phyloP scores from a whole-genome alignment of 2,113 vertebrate species.

The Atlantisia rogersi region DNA sequence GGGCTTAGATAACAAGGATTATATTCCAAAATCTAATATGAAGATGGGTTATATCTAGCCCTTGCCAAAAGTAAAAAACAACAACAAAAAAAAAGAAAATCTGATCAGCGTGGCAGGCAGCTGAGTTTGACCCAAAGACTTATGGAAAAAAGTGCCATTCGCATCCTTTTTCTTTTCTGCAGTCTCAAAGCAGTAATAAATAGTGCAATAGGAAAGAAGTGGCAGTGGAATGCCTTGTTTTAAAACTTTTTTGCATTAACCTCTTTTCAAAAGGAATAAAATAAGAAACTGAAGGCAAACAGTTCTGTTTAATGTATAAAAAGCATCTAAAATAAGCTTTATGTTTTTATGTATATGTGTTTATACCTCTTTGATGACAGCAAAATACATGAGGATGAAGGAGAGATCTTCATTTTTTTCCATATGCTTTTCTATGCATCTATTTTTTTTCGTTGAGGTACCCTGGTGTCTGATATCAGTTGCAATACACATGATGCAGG shows the following conservation, averaged over 20 bases:
- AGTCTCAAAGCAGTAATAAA: slow-evolving; percentile 5
- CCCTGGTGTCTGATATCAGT: slow-evolving; percentile 8
- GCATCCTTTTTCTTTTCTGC: background rate
- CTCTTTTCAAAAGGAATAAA: slow-evolving; percentile 34
- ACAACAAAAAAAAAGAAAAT: background rate
- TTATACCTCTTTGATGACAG: background rate
- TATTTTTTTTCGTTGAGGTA: background rate
- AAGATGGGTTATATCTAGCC: background rate
- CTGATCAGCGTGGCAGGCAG: background rate
- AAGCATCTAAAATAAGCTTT: background rate
- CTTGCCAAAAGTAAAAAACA: slow-evolving; percentile 24
- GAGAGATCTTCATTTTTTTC: background rate
- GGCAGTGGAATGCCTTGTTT: slow-evolving; percentile 11
- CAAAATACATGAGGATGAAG: background rate
- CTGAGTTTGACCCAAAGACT: slow-evolving; percentile 1
- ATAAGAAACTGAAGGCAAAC: background rate
- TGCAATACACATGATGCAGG: background rate
- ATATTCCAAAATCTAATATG: slow-evolving; percentile 46
- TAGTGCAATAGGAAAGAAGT: background rate
- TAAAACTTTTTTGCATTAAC: slow-evolving; percentile 13
- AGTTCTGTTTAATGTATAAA: slow-evolving; percentile 24
- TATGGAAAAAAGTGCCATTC: slow-evolving; percentile 10
- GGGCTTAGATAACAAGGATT: slow-evolving; percentile 49
- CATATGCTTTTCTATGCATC: background rate
- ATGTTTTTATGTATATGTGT: background rate